Percentiles rank a stretch among this genome's conserved stretches.
Evolutionary conservation across 2,888 invertebrate species (phyloP).

Genomic region (Sesamia inferens): DNA sequence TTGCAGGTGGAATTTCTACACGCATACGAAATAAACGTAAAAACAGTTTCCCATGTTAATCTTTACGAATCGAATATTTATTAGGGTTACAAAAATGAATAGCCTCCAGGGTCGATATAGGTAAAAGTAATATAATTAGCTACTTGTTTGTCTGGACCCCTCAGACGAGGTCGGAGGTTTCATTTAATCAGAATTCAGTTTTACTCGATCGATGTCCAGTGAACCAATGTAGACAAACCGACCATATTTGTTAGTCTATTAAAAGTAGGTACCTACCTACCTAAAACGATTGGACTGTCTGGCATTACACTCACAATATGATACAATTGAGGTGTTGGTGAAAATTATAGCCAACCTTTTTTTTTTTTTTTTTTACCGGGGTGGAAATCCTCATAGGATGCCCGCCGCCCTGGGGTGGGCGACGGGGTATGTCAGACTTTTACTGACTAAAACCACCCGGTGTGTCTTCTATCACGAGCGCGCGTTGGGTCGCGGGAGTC

Average conservation of each 20-base stretch:
- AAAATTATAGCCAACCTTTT: neutral
- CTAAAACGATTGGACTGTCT: too few species aligned
- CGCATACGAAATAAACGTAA: slow-evolving; percentile 5
- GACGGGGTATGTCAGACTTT: too few species aligned
- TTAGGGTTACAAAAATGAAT: neutral
- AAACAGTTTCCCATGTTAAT: slow-evolving; percentile 1
- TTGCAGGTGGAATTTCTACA: slow-evolving; percentile 12
- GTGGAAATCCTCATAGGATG: too few species aligned
- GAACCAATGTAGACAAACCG: too few species aligned
- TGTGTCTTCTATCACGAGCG: too few species aligned
- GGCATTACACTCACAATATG: neutral
- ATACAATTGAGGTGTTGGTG: neutral
- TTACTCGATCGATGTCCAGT: neutral
- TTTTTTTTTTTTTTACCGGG: too few species aligned
- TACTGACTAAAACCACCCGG: too few species aligned
- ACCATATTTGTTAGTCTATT: neutral
- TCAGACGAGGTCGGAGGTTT: neutral
- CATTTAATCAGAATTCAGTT: neutral
- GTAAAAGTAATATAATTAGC: neutral
- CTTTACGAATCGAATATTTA: neutral
- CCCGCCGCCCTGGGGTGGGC: too few species aligned
- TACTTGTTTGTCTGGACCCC: neutral
- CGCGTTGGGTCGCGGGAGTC: too few species aligned
- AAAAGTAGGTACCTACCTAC: neutral
- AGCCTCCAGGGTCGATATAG: neutral